Conservation (phyloP, 2,113 vertebrate genomes). For the Thamnophis sirtalis region DNA sequence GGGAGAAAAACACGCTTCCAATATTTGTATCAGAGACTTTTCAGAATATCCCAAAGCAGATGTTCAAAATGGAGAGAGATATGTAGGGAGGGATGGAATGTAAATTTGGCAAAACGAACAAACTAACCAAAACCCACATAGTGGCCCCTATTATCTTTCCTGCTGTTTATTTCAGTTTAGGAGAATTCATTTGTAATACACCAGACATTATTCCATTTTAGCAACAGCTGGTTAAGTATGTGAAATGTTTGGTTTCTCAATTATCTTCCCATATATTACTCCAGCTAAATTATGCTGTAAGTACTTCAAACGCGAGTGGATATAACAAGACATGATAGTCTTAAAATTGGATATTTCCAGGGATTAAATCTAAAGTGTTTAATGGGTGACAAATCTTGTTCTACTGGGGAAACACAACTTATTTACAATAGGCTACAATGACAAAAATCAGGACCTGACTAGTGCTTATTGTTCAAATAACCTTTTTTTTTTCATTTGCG, state of each 20-base stretch:
- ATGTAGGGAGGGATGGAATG: neutral
- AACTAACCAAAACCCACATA: neutral
- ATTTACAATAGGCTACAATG: neutral
- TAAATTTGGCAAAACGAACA: neutral
- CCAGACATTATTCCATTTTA: neutral
- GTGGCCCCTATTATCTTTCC: neutral
- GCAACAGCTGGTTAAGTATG: constrained; percentile 5
- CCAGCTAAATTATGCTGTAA: constrained; percentile 16
- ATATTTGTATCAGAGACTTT: neutral
- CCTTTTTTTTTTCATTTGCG: neutral
- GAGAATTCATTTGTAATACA: neutral
- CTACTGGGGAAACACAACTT: neutral
- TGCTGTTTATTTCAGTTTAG: neutral
- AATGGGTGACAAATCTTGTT: neutral
- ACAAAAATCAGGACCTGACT: neutral
- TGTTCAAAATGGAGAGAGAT: neutral
- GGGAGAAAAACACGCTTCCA: neutral
- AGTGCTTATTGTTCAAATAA: neutral
- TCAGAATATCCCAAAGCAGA: neutral
- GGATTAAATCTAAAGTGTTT: neutral
- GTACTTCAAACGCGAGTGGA: neutral
- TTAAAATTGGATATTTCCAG: neutral
- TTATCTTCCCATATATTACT: constrained; percentile 13
- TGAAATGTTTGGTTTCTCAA: constrained; percentile 7
- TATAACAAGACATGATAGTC: neutral